These are phyloP conservation scores for Sebastolobus altivelis DNA, from an alignment of 2,797 vertebrate genomes.

Conservation along the genomic window DNA sequence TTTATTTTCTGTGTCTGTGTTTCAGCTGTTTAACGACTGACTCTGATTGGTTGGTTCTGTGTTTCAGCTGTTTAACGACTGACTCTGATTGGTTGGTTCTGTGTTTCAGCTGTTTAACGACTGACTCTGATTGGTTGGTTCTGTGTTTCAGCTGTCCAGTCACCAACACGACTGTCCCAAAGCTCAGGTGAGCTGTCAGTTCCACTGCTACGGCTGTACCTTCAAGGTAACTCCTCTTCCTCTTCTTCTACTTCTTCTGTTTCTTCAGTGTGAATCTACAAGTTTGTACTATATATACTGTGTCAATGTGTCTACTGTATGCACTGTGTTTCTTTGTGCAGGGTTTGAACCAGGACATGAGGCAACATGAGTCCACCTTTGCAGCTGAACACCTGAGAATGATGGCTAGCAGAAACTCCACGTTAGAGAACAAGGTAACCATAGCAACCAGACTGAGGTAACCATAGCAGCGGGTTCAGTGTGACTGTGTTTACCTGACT, in stretches of 20 bases:
- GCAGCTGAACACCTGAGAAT: conserved; percentile 94
- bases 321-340: conserved; percentile 68
- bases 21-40: not conserved
- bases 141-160: conserved; percentile 89
- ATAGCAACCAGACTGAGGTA: conserved; percentile 77
- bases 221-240: conserved; percentile 87
- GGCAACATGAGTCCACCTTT: conserved; percentile 92
- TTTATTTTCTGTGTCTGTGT: not conserved
- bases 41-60: not conserved
- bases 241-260: not conserved
- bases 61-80: not conserved
- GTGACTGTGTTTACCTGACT: not conserved
- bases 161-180: conserved; percentile 99
- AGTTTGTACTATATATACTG: too few relatives aligned
- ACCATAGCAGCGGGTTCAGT: not conserved
- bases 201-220: conserved; percentile 94
- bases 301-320: too few relatives aligned
- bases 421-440: conserved; percentile 93
- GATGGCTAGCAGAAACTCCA: conserved; percentile 91
- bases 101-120: not conserved
- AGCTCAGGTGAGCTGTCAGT: conserved; percentile 96
- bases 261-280: too few relatives aligned
- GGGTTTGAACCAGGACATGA: conserved; percentile 96
- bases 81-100: not conserved
- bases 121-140: not conserved